Conservation (phyloP, 1,140 invertebrate species). For the Uloborus diversus region DNA sequence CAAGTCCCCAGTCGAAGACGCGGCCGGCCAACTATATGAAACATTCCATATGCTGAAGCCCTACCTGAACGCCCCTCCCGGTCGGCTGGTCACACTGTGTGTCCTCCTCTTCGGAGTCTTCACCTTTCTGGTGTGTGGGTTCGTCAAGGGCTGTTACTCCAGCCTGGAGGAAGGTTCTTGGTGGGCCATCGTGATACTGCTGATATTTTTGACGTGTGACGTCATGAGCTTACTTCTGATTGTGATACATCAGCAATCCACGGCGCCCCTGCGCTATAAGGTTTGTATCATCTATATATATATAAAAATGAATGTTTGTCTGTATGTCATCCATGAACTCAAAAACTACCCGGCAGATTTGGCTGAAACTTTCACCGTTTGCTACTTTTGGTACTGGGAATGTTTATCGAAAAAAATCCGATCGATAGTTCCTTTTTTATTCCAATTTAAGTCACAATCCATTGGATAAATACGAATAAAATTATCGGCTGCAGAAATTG, state of each 20-base stretch:
- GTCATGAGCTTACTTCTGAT: conserved; percentile 74
- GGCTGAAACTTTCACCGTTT: too few relatives aligned
- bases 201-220: conserved; percentile 8
- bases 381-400: too few relatives aligned
- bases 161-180: not conserved
- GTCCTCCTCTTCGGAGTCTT: conserved; percentile 34
- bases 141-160: not conserved
- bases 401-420: too few relatives aligned
- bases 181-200: conserved; percentile 19
- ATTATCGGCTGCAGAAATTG: too few relatives aligned
- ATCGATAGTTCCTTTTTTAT: too few relatives aligned
- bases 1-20: not conserved
- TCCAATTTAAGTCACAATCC: too few relatives aligned
- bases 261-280: conserved; percentile 77
- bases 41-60: not conserved
- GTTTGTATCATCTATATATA: too few relatives aligned
- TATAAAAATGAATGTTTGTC: too few relatives aligned
- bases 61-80: conserved; percentile 10
- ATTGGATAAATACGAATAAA: too few relatives aligned
- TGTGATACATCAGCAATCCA: conserved; percentile 81
- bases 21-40: conserved; percentile 18
- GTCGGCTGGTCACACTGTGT: conserved; percentile 19
- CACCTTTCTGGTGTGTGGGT: conserved; percentile 46
- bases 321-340: too few relatives aligned
- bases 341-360: too few relatives aligned